Percentiles rank a stretch among this genome's conserved stretches.
Evolutionary conservation across 1,140 invertebrate genomes (phyloP).

Genomic region (Scaptomyza graminum): DNA sequence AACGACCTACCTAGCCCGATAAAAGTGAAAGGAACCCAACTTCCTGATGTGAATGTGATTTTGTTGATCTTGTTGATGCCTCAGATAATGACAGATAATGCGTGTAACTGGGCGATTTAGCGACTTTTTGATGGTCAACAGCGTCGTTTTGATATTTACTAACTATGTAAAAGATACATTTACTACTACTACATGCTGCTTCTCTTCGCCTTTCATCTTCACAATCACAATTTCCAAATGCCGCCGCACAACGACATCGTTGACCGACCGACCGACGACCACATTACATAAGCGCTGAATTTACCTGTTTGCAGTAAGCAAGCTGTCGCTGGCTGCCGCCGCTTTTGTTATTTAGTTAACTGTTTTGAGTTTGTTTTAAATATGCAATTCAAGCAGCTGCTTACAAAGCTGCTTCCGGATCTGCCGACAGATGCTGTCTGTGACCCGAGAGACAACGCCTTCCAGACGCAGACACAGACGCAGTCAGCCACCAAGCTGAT

Average conservation of each 20-base stretch:
- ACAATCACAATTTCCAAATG: conserved; percentile 33
- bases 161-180: conserved; percentile 21
- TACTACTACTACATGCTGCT: too few species aligned
- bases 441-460: conserved; percentile 22
- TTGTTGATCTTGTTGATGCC: conserved; percentile 20
- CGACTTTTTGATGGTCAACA: not conserved
- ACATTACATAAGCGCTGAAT: conserved; percentile 75
- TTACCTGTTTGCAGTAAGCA: conserved; percentile 73
- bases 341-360: conserved; percentile 60
- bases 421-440: conserved; percentile 25
- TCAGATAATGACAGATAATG: conserved; percentile 26
- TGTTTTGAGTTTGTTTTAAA: conserved; percentile 77
- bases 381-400: conserved; percentile 53
- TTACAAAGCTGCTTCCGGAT: conserved; percentile 37
- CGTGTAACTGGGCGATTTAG: not conserved
- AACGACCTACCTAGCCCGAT: conserved; percentile 59
- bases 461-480: not conserved
- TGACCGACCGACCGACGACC: conserved; percentile 36
- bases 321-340: conserved; percentile 46
- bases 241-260: conserved; percentile 30
- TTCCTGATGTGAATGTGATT: conserved; percentile 75
- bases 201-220: conserved; percentile 26
- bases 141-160: conserved; percentile 3
- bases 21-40: conserved; percentile 82
- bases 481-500: conserved; percentile 7